Base-by-base conservation (phyloP, 2,113 vertebrate species). In the Girardinichthys multiradiatus region DNA sequence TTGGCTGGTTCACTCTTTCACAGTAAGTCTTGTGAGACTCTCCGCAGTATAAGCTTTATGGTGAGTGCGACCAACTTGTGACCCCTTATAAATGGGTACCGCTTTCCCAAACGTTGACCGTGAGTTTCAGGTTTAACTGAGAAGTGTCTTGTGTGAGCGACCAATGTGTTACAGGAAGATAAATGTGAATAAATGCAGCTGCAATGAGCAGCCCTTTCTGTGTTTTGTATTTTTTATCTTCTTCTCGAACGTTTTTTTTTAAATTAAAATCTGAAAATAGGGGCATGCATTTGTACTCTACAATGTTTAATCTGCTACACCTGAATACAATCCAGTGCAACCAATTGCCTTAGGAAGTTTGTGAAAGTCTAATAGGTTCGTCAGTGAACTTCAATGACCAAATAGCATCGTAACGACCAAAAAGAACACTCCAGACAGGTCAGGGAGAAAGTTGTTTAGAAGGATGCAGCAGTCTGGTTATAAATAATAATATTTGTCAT, bases 61-160 rank as follows among this genome's bases (percentile, higher is more conserved):
- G 14, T 51, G 57, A 61, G 24, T 30, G 9, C 45, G 14, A 51
- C 3, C 26, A 27, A 24, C 30, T 35, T 73, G 61, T 59, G 57
- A 60, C 29, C 35, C 37, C 12, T 64, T 51, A 3, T 66, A 42
- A 72, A 58, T 64, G 30, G 48, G 63, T 33, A 51, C 48, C 51
- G 19, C 29, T 15, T 60, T 51, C 12, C 58, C 39, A 59, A 7
- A 10, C 11, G 64, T 75, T 35, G 58, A 26, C 48, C 9, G 37
- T 26, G 48, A 35, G 28, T 57, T 64, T 64, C 45, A 70, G 31
- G 17, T 61, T 60, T 31, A 31, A 48, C 48, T 28, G 39, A 2
- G 39, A 35, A 35, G 4, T 24, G 30, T 62, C 66, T 60, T 30
- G 37, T 58, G 7, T 68, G 66, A 15, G 9, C 21, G 26, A 59